These are phyloP conservation scores for Glareola pratincola DNA, from an alignment of 2,113 vertebrate genomes.

Conservation along the genomic window DNA sequence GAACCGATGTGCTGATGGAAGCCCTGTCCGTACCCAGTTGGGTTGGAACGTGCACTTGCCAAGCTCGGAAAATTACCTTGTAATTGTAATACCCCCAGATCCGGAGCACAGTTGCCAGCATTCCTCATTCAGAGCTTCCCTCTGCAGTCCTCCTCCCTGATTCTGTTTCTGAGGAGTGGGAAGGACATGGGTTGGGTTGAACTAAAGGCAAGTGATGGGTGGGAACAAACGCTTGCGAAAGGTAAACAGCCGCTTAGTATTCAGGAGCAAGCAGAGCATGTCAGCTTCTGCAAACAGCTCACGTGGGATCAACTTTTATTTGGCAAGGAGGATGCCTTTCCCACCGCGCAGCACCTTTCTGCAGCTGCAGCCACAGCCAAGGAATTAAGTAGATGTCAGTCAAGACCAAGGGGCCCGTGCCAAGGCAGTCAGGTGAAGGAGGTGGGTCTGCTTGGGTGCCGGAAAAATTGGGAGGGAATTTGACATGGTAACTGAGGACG, in stretches of 20 bases:
- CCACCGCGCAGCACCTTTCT: neutral
- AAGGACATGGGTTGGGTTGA: neutral
- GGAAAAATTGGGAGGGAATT: neutral
- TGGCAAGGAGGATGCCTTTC: neutral
- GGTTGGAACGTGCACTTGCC: neutral
- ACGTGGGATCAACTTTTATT: neutral
- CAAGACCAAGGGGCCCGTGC: neutral
- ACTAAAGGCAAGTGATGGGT: neutral
- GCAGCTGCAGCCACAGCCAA: neutral
- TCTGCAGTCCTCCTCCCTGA: neutral
- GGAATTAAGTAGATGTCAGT: neutral
- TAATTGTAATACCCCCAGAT: neutral
- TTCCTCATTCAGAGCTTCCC: neutral
- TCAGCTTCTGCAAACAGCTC: neutral
- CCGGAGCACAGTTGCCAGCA: neutral
- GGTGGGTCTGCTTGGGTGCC: neutral
- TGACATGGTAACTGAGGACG: accelerated
- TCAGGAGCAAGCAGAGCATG: neutral
- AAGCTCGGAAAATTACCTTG: neutral
- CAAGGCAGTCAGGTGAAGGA: neutral
- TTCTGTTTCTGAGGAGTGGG: no score
- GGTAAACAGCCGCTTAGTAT: neutral
- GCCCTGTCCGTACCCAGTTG: accelerated
- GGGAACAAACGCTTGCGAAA: neutral
- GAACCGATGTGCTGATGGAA: neutral